A percentile compares a stretch with the other conserved stretches of the same genome.
These are phyloP conservation scores for Drosophila tristis DNA, from an alignment of 1,140 invertebrate genomes.

Conservation along the genomic window DNA sequence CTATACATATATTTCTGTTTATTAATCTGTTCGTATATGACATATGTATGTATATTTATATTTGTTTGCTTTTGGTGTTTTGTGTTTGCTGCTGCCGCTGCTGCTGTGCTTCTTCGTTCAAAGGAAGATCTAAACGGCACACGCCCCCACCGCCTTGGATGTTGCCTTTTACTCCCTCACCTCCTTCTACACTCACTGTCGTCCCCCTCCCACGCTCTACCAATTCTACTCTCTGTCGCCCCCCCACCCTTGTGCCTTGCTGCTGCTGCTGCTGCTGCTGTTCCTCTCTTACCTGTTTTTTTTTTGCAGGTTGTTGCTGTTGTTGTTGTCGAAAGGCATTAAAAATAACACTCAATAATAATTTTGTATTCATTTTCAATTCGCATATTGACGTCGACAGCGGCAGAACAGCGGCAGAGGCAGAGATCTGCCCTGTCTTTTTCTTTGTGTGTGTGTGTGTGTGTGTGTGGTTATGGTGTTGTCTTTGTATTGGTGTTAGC, in stretches of 20 bases:
- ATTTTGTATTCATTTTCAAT: constrained; percentile 78
- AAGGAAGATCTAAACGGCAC: too few species aligned
- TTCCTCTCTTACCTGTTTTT: constrained; percentile 44
- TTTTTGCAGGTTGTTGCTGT: constrained; percentile 56
- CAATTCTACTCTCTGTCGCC: too few species aligned
- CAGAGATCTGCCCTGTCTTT: not conserved
- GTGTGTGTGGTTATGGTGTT: constrained; percentile 18
- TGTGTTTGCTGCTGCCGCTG: too few species aligned
- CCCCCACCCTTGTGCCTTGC: constrained; percentile 4
- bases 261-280: not conserved
- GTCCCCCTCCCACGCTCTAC: not conserved
- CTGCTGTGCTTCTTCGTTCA: too few species aligned
- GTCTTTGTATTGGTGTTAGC: constrained; percentile 71
- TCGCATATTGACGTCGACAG: constrained; percentile 47
- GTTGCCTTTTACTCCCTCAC: too few species aligned
- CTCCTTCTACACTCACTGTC: not conserved
- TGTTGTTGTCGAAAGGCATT: constrained; percentile 23
- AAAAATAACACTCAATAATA: constrained; percentile 81
- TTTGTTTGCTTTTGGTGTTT: too few species aligned
- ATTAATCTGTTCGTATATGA: too few species aligned
- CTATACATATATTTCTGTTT: too few species aligned
- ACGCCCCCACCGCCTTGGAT: too few species aligned
- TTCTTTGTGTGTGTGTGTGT: constrained; percentile 27
- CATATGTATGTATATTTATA: too few species aligned
- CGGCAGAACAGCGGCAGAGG: too few species aligned